Percentiles rank a stretch among this genome's conserved stretches.
Conservation (phyloP, 2,797 vertebrate species). For the Thalassophryne amazonica region DNA sequence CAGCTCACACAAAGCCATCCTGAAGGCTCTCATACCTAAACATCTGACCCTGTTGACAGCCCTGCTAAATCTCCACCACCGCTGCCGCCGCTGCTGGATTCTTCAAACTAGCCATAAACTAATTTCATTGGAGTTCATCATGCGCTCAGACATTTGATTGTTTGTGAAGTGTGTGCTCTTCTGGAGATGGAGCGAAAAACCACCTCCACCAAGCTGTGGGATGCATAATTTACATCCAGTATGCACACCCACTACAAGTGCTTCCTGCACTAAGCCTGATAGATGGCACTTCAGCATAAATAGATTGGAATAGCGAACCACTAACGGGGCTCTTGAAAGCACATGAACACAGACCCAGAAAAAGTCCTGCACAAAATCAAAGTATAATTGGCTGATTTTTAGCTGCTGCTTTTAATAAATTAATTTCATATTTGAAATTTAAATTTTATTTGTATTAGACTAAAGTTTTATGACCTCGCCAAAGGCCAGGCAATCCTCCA, state of each 20-base stretch:
- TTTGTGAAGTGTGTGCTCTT: slow-evolving; percentile 36
- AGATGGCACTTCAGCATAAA: slow-evolving; percentile 68
- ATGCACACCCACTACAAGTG: slow-evolving; percentile 44
- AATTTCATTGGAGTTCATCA: slow-evolving; percentile 22
- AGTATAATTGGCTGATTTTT: slow-evolving; percentile 4
- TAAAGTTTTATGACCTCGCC: no score
- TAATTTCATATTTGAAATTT: neutral
- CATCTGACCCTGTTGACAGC: slow-evolving; percentile 40
- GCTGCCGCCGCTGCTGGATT: neutral
- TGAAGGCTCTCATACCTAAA: slow-evolving; percentile 5
- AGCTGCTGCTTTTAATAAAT: neutral
- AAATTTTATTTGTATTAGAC: neutral
- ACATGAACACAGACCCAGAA: slow-evolving; percentile 45
- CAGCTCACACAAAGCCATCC: slow-evolving; percentile 4
- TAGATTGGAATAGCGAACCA: slow-evolving; percentile 57
- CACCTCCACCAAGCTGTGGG: slow-evolving; percentile 46
- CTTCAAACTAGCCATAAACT: slow-evolving; percentile 12
- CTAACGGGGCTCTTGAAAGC: slow-evolving; percentile 51
- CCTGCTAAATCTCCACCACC: slow-evolving; percentile 2
- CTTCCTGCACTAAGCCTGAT: slow-evolving; percentile 43
- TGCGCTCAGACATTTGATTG: slow-evolving; percentile 43
- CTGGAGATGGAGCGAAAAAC: slow-evolving; percentile 27
- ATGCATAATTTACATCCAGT: slow-evolving; percentile 41
- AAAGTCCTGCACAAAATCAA: slow-evolving; percentile 19
- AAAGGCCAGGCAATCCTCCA: no score